Percentiles rank a stretch among this genome's conserved stretches.
These are phyloP conservation scores for Malurus cyaneus DNA, from an alignment of 2,113 vertebrate species.

Conservation along the genomic window DNA sequence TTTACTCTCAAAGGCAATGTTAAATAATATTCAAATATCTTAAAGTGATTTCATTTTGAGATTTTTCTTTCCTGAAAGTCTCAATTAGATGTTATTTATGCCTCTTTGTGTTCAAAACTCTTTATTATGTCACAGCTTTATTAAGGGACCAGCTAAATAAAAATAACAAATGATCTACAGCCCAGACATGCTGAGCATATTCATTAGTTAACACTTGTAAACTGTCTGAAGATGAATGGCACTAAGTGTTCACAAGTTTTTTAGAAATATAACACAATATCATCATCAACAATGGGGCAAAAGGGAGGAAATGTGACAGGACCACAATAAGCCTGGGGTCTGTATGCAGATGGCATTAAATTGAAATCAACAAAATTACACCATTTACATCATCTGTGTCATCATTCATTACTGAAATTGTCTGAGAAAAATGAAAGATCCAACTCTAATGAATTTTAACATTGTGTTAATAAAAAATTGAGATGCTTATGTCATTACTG, in stretches of 20 bases:
- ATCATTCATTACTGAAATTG: not conserved
- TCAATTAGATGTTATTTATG: not conserved
- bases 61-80: not conserved
- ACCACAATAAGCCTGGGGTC: not conserved
- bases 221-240: not conserved
- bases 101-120: not conserved
- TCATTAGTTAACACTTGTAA: not conserved
- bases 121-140: not conserved
- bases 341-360: not conserved
- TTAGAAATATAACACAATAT: not conserved
- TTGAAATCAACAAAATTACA: not conserved
- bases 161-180: not conserved
- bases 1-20: not conserved
- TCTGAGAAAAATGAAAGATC: constrained; percentile 9
- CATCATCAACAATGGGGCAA: not conserved
- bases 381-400: not conserved
- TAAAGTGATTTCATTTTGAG: not conserved
- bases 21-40: not conserved
- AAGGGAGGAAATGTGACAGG: not conserved
- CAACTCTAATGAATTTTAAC: not conserved
- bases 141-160: not conserved
- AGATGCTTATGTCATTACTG: not conserved
- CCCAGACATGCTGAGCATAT: not conserved
- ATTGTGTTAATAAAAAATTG: not conserved
- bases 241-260: not conserved